phyloP scores from a whole-genome alignment of 2,888 invertebrate species.

The Cotesia congregata region DNA sequence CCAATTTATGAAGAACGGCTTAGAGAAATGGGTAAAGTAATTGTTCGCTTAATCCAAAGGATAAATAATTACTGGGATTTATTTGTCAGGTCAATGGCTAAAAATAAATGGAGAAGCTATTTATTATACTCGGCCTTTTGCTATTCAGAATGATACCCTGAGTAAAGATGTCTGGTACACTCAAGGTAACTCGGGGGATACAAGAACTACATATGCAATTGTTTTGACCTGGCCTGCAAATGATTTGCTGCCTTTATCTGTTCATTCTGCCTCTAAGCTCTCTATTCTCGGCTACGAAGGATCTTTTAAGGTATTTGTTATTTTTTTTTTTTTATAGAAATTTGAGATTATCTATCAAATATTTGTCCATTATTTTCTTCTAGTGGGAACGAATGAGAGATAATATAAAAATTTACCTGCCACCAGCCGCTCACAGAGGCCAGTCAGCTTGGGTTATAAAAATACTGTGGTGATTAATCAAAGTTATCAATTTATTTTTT shows the following conservation, averaged over 20 bases:
- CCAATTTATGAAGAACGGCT: conserved; percentile 91
- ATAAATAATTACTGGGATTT: not conserved
- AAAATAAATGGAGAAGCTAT: conserved; percentile 89
- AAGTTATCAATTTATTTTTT: conserved; percentile 19
- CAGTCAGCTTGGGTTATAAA: conserved; percentile 64
- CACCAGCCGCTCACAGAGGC: conserved; percentile 54
- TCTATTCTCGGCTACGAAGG: conserved; percentile 72
- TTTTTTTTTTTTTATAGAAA: conserved; percentile 34
- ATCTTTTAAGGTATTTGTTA: conserved; percentile 55
- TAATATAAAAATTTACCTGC: conserved; percentile 53
- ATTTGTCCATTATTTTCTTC: conserved; percentile 27
- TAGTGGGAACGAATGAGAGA: conserved; percentile 52
- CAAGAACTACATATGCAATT: conserved; percentile 76
- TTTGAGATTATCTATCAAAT: conserved; percentile 9
- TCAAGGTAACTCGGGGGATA: conserved; percentile 51
- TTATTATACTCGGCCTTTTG: conserved; percentile 84
- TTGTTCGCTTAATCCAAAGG: not conserved
- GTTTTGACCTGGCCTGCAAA: conserved; percentile 79
- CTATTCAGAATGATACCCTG: conserved; percentile 84
- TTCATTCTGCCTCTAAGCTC: conserved; percentile 66
- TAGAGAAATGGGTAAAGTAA: conserved; percentile 76
- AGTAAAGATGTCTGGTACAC: conserved; percentile 84
- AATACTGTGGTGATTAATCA: conserved; percentile 38
- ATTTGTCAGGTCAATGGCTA: conserved; percentile 76
- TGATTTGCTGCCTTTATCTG: conserved; percentile 72